Base-by-base conservation (phyloP, 2,113 vertebrate genomes). In the Ibidorhyncha struthersii region DNA sequence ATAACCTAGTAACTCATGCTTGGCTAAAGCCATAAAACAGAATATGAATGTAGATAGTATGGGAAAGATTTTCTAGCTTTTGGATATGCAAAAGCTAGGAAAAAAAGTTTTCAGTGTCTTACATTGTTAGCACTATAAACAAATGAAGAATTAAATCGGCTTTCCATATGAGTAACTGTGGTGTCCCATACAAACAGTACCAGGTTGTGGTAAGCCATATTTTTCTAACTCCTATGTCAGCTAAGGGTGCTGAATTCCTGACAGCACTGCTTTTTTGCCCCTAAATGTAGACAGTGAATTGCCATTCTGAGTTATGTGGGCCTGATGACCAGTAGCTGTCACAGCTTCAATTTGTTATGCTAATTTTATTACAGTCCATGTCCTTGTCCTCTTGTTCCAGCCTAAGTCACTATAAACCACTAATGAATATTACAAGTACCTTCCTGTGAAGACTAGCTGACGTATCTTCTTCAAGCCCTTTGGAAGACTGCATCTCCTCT, bases 301-400 rank as follows among this genome's bases (percentile, higher is more conserved):
- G 65, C 52, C 25, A 14, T 43, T 76, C 80, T 89, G 89, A 93
- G 52, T 86, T 82, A n/a, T 43, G n/a, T 36, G 59, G 66, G 59
- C 69, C 72, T 81, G 72, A 61, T 82, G 90, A 76, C 86, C 89
- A 93, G 21, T 69, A 93, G 56, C 89, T 87, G 84, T 96, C 90
- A 91, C 30, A 66, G 62, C 45, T 86, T 82, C 79, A 70, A 88
- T 96, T 93, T 66, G 12, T 93, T 93, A 91, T 50, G 89, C 45
- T 95, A 91, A 96, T 96, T 94, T 96, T 85, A 86, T 89, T 89
- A 70, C 86, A 49, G 61, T 87, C 80, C 7, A 0, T 81, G 96
- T 89, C 92, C 92, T 92, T 93, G 86, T 95, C 40, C 0, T 63
- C 67, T 62, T 65, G 14, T 83, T 93, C 85, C 73, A 79, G 62